These are phyloP conservation scores for Toxotes lorentzi DNA, from an alignment of 2,797 vertebrate species.

Conservation along the genomic window DNA sequence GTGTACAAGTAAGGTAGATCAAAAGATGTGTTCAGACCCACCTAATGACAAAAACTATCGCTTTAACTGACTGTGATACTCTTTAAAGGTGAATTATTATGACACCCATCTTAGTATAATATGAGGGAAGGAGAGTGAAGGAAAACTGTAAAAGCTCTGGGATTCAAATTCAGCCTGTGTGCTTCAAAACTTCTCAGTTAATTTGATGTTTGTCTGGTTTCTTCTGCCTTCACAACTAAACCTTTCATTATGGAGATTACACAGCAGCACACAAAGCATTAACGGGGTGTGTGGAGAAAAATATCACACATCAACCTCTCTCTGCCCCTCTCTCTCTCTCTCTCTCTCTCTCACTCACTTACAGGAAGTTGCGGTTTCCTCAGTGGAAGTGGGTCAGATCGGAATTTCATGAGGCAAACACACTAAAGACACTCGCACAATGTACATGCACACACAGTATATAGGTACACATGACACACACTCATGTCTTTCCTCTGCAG, in stretches of 20 bases:
- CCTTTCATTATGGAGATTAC: neutral
- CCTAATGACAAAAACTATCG: neutral
- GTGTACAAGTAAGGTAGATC: too few relatives aligned
- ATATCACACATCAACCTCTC: neutral
- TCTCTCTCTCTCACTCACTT: neutral
- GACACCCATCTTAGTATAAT: neutral
- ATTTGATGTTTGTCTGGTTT: neutral
- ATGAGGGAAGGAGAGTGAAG: neutral
- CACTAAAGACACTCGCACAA: neutral
- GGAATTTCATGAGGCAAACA: slow-evolving; percentile 6
- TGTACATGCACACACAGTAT: neutral
- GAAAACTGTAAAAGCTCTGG: neutral
- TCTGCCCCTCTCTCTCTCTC: too few relatives aligned
- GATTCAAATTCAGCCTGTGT: neutral
- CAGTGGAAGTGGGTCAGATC: slow-evolving; percentile 28
- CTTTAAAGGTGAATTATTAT: neutral
- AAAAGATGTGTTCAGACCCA: neutral
- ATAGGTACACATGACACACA: neutral
- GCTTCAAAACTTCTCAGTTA: neutral
- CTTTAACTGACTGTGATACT: neutral
- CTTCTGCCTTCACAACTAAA: neutral
- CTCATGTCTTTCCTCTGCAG: neutral
- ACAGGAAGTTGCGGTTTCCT: slow-evolving; percentile 53
- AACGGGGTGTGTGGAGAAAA: neutral
- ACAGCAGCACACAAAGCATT: neutral